Conservation (phyloP, 2,888 invertebrate species). For the Fabriciana adippe region DNA sequence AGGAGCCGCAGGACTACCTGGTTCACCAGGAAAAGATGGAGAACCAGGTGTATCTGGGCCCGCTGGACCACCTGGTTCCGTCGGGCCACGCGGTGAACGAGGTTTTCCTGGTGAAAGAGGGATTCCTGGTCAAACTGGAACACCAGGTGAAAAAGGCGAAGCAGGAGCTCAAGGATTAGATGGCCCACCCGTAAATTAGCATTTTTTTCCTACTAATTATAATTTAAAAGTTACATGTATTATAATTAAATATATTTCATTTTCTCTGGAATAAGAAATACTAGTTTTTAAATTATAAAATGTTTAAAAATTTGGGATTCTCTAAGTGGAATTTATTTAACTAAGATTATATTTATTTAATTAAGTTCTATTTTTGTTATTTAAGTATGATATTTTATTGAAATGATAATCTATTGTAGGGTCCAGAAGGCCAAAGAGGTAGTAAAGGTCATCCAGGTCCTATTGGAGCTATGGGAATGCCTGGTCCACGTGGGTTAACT, state of each 20-base stretch:
- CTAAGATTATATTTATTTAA: no score
- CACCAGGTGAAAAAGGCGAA: conserved; percentile 85
- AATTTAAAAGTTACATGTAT: background rate
- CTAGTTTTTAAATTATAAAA: no score
- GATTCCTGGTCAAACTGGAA: conserved; percentile 85
- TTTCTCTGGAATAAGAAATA: no score
- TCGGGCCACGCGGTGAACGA: conserved; percentile 84
- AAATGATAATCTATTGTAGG: conserved; percentile 65
- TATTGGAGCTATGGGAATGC: conserved; percentile 87
- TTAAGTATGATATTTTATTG: background rate
- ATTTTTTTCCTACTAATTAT: background rate
- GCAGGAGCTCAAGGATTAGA: conserved; percentile 86
- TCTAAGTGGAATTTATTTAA: no score
- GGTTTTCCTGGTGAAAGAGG: conserved; percentile 91
- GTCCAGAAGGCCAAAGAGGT: conserved; percentile 85
- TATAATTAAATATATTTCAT: no score
- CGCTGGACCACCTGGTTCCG: conserved; percentile 82
- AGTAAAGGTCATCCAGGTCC: conserved; percentile 88
- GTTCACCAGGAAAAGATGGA: conserved; percentile 91
- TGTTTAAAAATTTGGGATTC: no score
- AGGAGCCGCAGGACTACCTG: conserved; percentile 87
- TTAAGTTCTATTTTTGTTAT: no score
- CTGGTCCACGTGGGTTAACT: conserved; percentile 85
- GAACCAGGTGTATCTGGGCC: conserved; percentile 87
- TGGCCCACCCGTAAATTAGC: conserved; percentile 82